phyloP scores from a whole-genome alignment of 2,888 invertebrate species.

The Hemistola chrysoprasaria region DNA sequence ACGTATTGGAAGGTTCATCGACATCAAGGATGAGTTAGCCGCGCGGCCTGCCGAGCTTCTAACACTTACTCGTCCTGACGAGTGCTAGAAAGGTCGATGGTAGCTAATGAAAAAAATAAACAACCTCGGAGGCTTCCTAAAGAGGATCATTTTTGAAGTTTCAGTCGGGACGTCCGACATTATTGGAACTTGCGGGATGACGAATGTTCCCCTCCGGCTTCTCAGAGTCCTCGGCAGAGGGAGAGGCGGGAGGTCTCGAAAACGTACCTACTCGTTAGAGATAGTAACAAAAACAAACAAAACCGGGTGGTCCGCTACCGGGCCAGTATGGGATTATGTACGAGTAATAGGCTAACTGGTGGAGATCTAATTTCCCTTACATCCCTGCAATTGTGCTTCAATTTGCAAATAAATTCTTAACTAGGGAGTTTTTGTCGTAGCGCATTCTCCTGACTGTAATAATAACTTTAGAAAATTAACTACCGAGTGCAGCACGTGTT shows the following conservation, averaged over 20 bases:
- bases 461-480: no score
- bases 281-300: constrained; percentile 56
- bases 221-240: constrained; percentile 19
- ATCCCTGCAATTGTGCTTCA: constrained; percentile 12
- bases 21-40: constrained; percentile 12
- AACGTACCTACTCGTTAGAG: constrained; percentile 39
- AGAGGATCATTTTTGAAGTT: constrained; percentile 48
- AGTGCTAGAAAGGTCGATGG: constrained; percentile 31
- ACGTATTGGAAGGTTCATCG: constrained; percentile 17
- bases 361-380: constrained; percentile 42
- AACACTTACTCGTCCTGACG: constrained; percentile 15
- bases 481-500: neutral
- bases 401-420: constrained; percentile 5
- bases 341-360: constrained; percentile 26
- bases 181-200: constrained; percentile 35
- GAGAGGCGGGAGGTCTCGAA: constrained; percentile 30
- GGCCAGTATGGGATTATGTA: constrained; percentile 34
- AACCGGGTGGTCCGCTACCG: constrained; percentile 52
- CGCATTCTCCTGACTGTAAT: neutral
- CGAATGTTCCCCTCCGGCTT: constrained; percentile 33
- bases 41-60: constrained; percentile 9
- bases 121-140: constrained; percentile 31
- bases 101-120: constrained; percentile 39
- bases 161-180: constrained; percentile 39
- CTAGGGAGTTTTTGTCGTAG: neutral